Conservation (phyloP, 2,888 invertebrate genomes). For the Cheilosia soror region DNA sequence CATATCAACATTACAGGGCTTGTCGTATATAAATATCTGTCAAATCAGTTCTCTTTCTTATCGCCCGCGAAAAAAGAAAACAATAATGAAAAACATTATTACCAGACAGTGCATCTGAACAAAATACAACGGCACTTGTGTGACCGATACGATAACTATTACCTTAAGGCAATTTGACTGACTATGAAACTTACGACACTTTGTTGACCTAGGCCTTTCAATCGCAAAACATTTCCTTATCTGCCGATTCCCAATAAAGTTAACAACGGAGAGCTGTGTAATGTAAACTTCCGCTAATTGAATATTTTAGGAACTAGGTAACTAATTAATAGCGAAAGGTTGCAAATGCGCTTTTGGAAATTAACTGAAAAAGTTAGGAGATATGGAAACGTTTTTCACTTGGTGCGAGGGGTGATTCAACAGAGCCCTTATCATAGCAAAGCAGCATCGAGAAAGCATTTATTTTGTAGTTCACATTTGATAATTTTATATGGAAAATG, state of each 20-base stretch:
- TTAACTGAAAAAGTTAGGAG: too few relatives aligned
- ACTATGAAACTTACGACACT: conserved; percentile 1
- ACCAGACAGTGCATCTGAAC: neutral
- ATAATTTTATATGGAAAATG: too few relatives aligned
- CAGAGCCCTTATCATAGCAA: too few relatives aligned
- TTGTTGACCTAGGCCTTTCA: conserved; percentile 14
- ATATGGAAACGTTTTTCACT: too few relatives aligned
- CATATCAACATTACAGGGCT: conserved; percentile 36
- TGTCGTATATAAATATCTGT: neutral
- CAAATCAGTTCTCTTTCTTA: neutral
- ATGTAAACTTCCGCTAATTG: neutral
- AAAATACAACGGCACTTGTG: neutral
- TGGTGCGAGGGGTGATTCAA: neutral
- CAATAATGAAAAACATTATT: neutral
- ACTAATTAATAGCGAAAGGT: neutral
- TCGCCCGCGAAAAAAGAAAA: neutral
- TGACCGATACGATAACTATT: neutral
- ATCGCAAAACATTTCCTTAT: neutral
- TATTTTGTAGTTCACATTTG: too few relatives aligned
- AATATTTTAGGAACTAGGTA: neutral
- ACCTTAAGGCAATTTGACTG: too few relatives aligned
- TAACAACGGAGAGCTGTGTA: neutral
- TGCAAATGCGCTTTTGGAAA: neutral
- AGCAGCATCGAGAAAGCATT: too few relatives aligned
- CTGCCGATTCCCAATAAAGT: conserved; percentile 1